Conservation (phyloP, 2,113 vertebrate species). For the Crotalus helleri region DNA sequence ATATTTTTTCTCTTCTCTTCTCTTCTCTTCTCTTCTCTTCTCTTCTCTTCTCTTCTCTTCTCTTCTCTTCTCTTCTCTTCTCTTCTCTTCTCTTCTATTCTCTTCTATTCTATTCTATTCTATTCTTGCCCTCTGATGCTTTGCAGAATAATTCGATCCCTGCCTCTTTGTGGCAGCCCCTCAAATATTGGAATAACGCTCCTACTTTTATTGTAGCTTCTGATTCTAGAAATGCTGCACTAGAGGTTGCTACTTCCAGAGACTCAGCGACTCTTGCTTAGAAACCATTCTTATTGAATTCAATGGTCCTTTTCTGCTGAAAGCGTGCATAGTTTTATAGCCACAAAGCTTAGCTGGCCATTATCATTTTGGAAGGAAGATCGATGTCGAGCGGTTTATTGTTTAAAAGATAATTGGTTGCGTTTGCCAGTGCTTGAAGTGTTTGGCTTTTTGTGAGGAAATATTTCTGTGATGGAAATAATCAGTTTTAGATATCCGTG, state of each 20-base stretch:
- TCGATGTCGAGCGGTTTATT: not conserved
- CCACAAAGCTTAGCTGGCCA: not conserved
- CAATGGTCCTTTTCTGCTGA: not conserved
- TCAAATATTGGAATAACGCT: too few species aligned
- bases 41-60: too few species aligned
- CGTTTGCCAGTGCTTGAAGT: not conserved
- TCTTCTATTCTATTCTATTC: too few species aligned
- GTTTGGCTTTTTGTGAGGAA: not conserved
- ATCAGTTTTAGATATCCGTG: not conserved
- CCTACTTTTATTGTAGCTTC: not conserved
- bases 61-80: too few species aligned
- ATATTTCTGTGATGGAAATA: not conserved
- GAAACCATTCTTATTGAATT: not conserved
- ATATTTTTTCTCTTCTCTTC: too few species aligned
- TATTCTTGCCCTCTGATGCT: too few species aligned
- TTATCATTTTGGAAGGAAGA: not conserved
- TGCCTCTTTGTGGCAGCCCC: too few species aligned
- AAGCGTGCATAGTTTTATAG: not conserved
- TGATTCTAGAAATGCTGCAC: not conserved
- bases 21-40: too few species aligned
- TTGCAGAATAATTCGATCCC: too few species aligned
- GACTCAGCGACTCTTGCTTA: not conserved
- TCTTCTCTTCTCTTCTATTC: too few species aligned
- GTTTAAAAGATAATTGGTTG: not conserved
- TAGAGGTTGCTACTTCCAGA: not conserved